Conservation (phyloP, 2,113 vertebrate genomes). For the Rhinoptilus africanus region DNA sequence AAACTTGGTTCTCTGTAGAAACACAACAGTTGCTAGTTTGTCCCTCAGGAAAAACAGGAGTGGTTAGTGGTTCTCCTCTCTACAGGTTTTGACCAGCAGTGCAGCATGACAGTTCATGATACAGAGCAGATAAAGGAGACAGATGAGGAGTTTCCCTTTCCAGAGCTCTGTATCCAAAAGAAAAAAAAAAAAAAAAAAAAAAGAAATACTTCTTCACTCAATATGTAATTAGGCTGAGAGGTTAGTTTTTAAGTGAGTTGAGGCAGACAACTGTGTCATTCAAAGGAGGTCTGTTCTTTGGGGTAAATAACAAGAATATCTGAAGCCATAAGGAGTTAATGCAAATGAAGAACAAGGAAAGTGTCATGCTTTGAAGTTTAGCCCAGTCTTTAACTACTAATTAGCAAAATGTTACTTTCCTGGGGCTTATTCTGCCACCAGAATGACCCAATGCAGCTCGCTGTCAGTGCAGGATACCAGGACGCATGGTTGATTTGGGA, state of each 20-base stretch:
- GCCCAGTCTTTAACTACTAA: not conserved
- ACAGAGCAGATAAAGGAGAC: not conserved
- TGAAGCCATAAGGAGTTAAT: not conserved
- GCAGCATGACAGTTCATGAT: not conserved
- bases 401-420: not conserved
- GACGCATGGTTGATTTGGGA: accelerated
- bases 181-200: not conserved
- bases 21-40: not conserved
- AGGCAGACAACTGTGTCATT: not conserved
- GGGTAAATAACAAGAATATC: not conserved
- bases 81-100: not conserved
- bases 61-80: not conserved
- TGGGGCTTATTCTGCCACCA: not conserved
- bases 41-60: not conserved
- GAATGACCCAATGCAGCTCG: not conserved
- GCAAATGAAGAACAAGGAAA: not conserved
- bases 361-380: not conserved
- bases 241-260: not conserved
- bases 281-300: not conserved
- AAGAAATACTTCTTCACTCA: not conserved
- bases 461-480: not conserved
- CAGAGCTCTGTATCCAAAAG: not conserved
- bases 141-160: not conserved
- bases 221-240: not conserved
- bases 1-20: not conserved